Evolutionary conservation across 2,888 invertebrate genomes (phyloP).

Genomic region (Megastigmus dorsalis): DNA sequence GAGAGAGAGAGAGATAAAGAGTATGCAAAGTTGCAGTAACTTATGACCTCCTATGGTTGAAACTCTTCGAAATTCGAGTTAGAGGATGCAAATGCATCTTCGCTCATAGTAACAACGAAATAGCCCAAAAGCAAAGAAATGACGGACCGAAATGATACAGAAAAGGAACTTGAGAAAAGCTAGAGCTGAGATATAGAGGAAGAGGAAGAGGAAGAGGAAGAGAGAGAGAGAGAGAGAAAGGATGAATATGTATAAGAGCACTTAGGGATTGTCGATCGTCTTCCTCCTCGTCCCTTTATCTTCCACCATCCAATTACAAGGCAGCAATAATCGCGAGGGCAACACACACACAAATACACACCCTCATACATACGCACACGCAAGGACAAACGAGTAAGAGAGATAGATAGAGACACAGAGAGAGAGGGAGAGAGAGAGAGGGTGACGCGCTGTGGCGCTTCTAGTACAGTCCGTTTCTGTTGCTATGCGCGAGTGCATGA

Average conservation of each 20-base stretch:
- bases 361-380: background rate
- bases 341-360: constrained; percentile 10
- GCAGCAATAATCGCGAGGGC: constrained; percentile 53
- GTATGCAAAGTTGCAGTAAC: too few relatives aligned
- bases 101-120: background rate
- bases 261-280: constrained; percentile 42
- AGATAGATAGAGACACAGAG: background rate
- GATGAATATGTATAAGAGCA: constrained; percentile 44
- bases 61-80: too few relatives aligned
- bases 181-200: background rate
- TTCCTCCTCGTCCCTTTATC: constrained; percentile 46
- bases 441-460: constrained; percentile 37
- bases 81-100: background rate
- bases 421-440: constrained; percentile 44
- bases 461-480: constrained; percentile 62
- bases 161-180: background rate
- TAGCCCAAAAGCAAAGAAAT: background rate
- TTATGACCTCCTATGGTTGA: background rate
- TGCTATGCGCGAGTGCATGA: constrained; percentile 70
- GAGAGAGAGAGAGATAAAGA: too few relatives aligned
- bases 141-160: background rate
- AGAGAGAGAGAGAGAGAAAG: background rate
- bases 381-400: background rate
- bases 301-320: constrained; percentile 35
- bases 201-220: background rate